Evolutionary conservation across 2,113 vertebrate genomes (phyloP).

Genomic region (Mastomys coucha): DNA sequence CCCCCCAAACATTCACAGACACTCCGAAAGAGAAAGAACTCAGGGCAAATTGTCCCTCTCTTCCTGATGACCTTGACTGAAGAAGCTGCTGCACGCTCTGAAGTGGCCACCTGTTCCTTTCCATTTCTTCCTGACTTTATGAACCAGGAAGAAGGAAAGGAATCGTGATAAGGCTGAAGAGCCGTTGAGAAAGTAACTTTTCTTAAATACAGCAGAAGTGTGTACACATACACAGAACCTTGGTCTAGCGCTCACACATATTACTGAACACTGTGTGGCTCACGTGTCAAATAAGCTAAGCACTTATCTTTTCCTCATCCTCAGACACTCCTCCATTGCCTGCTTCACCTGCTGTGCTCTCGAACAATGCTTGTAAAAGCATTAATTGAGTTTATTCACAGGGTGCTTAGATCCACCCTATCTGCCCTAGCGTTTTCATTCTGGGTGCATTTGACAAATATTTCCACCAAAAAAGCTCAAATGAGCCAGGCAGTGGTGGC

Average conservation of each 20-base stretch:
- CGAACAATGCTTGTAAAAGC: background rate
- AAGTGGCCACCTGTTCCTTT: background rate
- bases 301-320: background rate
- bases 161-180: constrained; percentile 47
- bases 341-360: background rate
- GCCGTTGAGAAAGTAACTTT: background rate
- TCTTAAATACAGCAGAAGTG: background rate
- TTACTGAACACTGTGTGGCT: background rate
- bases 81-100: background rate
- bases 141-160: constrained; percentile 16
- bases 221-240: background rate
- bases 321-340: background rate
- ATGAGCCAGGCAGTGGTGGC: no score
- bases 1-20: background rate
- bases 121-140: background rate
- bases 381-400: background rate
- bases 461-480: background rate
- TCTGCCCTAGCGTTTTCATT: background rate
- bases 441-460: background rate
- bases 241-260: background rate
- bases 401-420: background rate
- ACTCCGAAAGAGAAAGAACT: background rate
- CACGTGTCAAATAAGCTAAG: background rate
- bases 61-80: constrained; percentile 17
- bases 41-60: background rate